Evolutionary conservation across 2,113 vertebrate species (phyloP), one percentile per base, ranked within the genome.

Genomic region (Perognathus longimembris): DNA sequence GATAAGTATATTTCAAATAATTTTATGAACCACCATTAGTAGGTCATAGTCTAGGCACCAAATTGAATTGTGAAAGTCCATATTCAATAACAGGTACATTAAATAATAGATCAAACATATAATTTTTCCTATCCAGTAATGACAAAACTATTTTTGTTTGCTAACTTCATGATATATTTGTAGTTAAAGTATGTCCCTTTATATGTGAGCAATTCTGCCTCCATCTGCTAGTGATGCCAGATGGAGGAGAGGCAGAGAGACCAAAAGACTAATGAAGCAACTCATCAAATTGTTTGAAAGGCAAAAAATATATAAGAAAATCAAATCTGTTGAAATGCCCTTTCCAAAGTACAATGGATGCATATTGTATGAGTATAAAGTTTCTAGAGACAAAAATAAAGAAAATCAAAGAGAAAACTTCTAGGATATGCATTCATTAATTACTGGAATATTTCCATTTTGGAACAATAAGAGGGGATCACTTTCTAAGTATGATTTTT

Each of bases 201-300:
- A 80, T 71, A 92, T 95, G 70, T 82, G 50, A 96, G 88, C 73
- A 88, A 66, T 85, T 92, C 84, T 94, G 57, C 61, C 30, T 88
- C 78, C 88, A 90, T 94, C 83, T 96, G 77, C 63, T 77, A 66
- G 7, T 70, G 73, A 82, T 75, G 59, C 88, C 95, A 95, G 94
- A 94, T 95, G 90, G 95, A 95, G 73, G 73, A 94, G 70, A 96
- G 79, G 59, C 79, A 93, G 66, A 2, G 57, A 95, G 85, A 96
- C 90, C 57, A 90, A 92, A 73, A 96, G 86, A 92, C 81, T 95
- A 96, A 95, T 97, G 95, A 97, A 97, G 79, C 85, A 93, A 94
- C 79, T 92, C 89, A 89, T 91, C 79, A 93, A 94, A 87, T 92
- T 90, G 80, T 89, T 94, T 1, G 18, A 85, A 93, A 97, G 90